Evolutionary conservation across 2,113 vertebrate species (phyloP).

Genomic region (Raphicerus campestris): DNA sequence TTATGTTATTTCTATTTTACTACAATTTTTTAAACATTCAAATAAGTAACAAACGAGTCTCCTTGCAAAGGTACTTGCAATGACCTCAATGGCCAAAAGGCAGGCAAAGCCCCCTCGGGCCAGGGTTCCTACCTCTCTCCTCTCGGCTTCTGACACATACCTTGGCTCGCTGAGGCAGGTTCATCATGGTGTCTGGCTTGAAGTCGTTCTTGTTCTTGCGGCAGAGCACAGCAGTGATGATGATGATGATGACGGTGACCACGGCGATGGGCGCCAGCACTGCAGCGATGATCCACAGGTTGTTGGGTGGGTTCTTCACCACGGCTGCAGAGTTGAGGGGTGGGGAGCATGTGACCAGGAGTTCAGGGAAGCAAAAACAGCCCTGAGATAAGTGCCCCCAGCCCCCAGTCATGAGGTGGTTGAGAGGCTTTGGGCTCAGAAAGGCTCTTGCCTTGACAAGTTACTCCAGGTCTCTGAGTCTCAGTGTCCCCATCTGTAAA

Average conservation of each 20-base stretch:
- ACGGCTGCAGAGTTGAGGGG: constrained; percentile 83
- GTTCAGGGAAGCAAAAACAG: background rate
- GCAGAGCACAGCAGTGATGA: constrained; percentile 97
- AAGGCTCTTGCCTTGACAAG: background rate
- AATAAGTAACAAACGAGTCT: background rate
- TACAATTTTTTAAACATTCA: background rate
- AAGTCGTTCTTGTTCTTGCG: constrained; percentile 98
- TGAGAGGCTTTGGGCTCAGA: background rate
- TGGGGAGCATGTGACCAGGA: background rate
- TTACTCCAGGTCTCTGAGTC: background rate
- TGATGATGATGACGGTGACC: constrained; percentile 96
- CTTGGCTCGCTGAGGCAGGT: constrained; percentile 95
- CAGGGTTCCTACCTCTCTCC: fast-evolving
- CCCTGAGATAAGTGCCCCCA: background rate
- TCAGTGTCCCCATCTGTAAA: background rate
- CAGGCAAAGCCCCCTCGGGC: background rate
- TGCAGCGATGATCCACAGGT: constrained; percentile 97
- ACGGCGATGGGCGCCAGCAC: constrained; percentile 95
- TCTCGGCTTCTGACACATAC: constrained; percentile 66
- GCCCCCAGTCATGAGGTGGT: background rate
- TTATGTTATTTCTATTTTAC: background rate
- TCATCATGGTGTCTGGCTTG: constrained; percentile 94
- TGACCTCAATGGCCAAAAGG: background rate
- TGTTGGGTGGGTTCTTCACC: constrained; percentile 97
- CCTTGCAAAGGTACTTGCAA: background rate